Conservation (phyloP, 2,797 vertebrate genomes). For the Lutjanus argentimaculatus region DNA sequence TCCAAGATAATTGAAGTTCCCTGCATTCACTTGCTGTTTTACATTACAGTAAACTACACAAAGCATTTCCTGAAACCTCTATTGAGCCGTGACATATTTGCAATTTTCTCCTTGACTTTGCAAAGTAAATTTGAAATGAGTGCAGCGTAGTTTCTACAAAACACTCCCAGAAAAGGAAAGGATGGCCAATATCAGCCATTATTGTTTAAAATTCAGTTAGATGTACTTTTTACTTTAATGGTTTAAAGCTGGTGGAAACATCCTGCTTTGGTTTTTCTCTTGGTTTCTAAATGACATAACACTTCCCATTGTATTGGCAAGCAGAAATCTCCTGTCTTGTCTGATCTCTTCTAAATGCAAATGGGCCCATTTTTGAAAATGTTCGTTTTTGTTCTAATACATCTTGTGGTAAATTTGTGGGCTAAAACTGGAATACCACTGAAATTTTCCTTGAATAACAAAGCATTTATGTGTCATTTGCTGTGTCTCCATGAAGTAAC, state of each 20-base stretch:
- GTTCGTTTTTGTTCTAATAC: background rate
- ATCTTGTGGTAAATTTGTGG: background rate
- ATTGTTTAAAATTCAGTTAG: conserved; percentile 10
- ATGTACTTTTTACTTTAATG: conserved; percentile 17
- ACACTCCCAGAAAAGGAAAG: background rate
- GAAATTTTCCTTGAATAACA: conserved; percentile 6
- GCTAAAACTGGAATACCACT: conserved; percentile 1
- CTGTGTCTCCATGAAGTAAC: conserved; percentile 14
- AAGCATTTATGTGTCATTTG: conserved; percentile 31
- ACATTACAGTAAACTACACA: conserved; percentile 10
- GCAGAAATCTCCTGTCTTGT: background rate
- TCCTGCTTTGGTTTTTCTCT: background rate
- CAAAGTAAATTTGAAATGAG: conserved; percentile 16
- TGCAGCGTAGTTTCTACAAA: background rate
- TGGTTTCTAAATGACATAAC: conserved; percentile 18
- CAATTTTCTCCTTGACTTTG: conserved; percentile 8
- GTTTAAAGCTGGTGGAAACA: background rate
- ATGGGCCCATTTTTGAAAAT: too few species aligned
- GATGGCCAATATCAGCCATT: background rate
- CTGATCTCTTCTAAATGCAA: background rate
- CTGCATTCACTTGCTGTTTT: conserved; percentile 9
- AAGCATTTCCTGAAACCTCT: conserved; percentile 1
- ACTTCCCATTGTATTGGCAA: conserved; percentile 10
- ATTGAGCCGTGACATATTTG: conserved; percentile 18
- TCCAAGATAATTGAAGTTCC: conserved; percentile 22